Evolutionary conservation across 2,113 vertebrate genomes (phyloP).

Genomic region (Bubo scandiacus): DNA sequence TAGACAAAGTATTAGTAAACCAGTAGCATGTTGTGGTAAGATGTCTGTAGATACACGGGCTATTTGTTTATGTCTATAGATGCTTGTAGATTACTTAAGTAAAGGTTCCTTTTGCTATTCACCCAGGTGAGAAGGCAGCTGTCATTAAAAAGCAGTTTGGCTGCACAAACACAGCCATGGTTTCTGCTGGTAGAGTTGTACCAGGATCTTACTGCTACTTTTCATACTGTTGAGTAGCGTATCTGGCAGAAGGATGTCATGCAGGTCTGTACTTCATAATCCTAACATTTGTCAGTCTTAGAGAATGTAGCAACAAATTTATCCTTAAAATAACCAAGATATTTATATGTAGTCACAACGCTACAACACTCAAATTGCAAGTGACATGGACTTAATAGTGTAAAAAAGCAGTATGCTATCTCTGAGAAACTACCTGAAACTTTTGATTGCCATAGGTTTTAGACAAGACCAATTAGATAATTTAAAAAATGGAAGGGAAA

Average conservation of each 20-base stretch:
- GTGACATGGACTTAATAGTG: not conserved
- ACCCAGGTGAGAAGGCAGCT: not conserved
- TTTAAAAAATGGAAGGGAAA: not conserved
- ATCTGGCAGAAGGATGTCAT: not conserved
- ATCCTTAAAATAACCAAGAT: not conserved
- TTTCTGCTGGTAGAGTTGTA: not conserved
- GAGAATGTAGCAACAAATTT: not conserved
- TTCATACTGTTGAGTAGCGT: fast-evolving
- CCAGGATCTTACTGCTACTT: not conserved
- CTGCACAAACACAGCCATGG: not conserved
- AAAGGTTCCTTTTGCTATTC: not conserved
- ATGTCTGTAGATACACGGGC: not conserved
- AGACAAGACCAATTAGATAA: not conserved
- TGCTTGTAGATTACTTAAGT: not conserved
- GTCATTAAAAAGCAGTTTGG: not conserved
- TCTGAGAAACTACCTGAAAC: not conserved
- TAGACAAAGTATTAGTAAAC: not conserved
- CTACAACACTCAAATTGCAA: not conserved
- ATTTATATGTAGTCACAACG: not conserved
- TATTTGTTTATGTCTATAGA: not conserved
- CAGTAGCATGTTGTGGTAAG: fast-evolving
- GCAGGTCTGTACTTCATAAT: not conserved
- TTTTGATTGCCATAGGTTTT: not conserved
- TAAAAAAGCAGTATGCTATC: not conserved
- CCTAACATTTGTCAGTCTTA: not conserved